Evolutionary conservation across 37 sponge, comb jelly and placozoan genomes (phyloP).

Genomic region (Geodia barretti): DNA sequence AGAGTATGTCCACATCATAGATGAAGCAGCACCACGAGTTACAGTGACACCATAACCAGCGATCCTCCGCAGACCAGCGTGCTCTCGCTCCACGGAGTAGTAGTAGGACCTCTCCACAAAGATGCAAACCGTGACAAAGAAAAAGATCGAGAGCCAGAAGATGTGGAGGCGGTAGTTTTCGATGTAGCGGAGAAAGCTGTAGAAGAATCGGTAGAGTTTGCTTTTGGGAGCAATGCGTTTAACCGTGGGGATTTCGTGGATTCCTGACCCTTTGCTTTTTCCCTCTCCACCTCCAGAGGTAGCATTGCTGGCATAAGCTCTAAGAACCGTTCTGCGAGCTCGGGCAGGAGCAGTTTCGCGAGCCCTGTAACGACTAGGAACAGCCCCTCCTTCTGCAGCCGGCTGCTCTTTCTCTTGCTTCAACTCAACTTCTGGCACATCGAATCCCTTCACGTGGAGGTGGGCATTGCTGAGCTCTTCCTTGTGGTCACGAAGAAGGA

Average conservation of each 20-base stretch:
- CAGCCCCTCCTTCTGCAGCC: slow-evolving; percentile 36
- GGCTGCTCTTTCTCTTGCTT: slow-evolving; percentile 5
- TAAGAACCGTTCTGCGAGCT: slow-evolving; percentile 82
- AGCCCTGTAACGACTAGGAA: slow-evolving; percentile 59
- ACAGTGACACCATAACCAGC: slow-evolving; percentile 93
- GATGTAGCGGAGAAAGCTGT: slow-evolving; percentile 48
- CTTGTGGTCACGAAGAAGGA: slow-evolving; percentile 88
- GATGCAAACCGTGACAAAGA: slow-evolving; percentile 54
- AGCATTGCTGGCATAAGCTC: slow-evolving; percentile 53
- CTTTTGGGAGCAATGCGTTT: not conserved
- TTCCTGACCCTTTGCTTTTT: not conserved
- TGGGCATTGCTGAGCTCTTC: slow-evolving; percentile 83
- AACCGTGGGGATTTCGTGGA: slow-evolving; percentile 16
- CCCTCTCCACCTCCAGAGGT: not conserved
- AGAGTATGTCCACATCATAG: slow-evolving; percentile 92
- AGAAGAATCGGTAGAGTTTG: slow-evolving; percentile 10
- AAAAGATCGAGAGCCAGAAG: slow-evolving; percentile 82
- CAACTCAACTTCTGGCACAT: slow-evolving; percentile 12
- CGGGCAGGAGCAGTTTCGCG: slow-evolving; percentile 80
- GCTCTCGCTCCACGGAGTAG: slow-evolving; percentile 88
- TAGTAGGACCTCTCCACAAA: slow-evolving; percentile 92
- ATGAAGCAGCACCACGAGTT: slow-evolving; percentile 95
- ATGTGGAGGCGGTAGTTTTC: slow-evolving; percentile 92
- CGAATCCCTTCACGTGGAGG: slow-evolving; percentile 68
- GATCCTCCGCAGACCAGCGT: slow-evolving; percentile 87